Evolutionary conservation across 2,888 invertebrate species (phyloP), one percentile per base, ranked within the genome.

Genomic region (Drosophila testacea): DNA sequence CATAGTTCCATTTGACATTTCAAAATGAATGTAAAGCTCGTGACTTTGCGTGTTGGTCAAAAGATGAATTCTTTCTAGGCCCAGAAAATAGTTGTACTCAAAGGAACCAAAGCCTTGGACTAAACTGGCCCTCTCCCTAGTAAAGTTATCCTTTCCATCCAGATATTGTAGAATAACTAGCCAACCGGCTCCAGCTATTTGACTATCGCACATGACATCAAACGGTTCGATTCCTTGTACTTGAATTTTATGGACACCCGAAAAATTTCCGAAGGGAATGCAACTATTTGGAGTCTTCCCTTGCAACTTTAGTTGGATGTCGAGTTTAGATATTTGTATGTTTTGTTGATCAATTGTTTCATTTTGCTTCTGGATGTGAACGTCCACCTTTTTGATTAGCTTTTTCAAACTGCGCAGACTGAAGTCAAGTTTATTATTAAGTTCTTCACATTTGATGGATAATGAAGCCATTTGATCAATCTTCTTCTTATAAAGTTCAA

Each of bases 21-120:
- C 30, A 22, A 69, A 10, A 7, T n/a, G 36, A 41, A 61, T 34
- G 27, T 27, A 22, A 10, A 69, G 69, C n/a, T 41, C 30, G 11
- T 61, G 39, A 0, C 0, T 1, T 16, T 9, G 28, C 2, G n/a
- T 5, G 4, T 10, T 50, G 4, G 55, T 51, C 36, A 56, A 4
- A 1, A 1, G 22, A 22, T 36, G 10, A 7, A 69, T 46, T 4
- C 10, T 51, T 10, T 69, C 27, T 1, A 69, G 30, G 6, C 50
- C 55, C 0, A 69, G 36, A 2, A 55, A 68, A 34, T 46, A 68
- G 7, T 69, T 39, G 1, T 22, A 11, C 4, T 6, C 2, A 0
- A 39, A 13, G 0, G 32, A 16, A 3, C 60, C 69, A 27, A 62
- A 62, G 2, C 62, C 62, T 1, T 47, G 6, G 5, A 27, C 46